Percentiles rank a stretch among this genome's conserved stretches.
These are phyloP conservation scores for Aphidius ervi DNA, from an alignment of 1,140 invertebrate genomes.

Conservation along the genomic window DNA sequence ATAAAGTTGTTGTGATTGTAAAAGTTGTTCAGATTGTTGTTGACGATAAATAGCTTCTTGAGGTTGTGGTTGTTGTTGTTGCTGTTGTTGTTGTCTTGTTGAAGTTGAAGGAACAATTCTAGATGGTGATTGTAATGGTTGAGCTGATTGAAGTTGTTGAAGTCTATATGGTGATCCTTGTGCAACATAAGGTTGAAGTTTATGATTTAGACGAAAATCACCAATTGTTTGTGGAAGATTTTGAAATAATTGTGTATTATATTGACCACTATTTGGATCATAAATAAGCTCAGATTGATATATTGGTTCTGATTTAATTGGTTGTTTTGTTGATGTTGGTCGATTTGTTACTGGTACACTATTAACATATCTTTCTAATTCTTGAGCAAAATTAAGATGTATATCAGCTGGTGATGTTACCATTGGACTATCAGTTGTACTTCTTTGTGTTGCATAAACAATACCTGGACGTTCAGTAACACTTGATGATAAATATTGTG, in stretches of 20 bases:
- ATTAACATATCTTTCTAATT: constrained; percentile 73
- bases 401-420: constrained; percentile 42
- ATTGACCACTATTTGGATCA: constrained; percentile 72
- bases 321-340: constrained; percentile 36
- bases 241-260: constrained; percentile 76
- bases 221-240: constrained; percentile 68
- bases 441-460: constrained; percentile 33
- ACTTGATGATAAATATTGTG: constrained; percentile 54
- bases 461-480: constrained; percentile 55
- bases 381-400: constrained; percentile 66
- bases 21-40: constrained; percentile 64
- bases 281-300: constrained; percentile 74
- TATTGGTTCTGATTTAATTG: constrained; percentile 56
- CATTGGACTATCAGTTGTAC: constrained; percentile 43
- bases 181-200: constrained; percentile 69
- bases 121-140: constrained; percentile 29
- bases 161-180: constrained; percentile 40
- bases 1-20: constrained; percentile 70
- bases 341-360: constrained; percentile 58
- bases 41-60: constrained; percentile 68
- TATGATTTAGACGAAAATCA: constrained; percentile 66
- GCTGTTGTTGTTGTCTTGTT: constrained; percentile 8
- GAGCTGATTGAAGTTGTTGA: constrained; percentile 28
- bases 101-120: constrained; percentile 21
- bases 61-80: constrained; percentile 32